Base-by-base conservation (phyloP, 2,113 vertebrate species). In the Oophaga pumilio region DNA sequence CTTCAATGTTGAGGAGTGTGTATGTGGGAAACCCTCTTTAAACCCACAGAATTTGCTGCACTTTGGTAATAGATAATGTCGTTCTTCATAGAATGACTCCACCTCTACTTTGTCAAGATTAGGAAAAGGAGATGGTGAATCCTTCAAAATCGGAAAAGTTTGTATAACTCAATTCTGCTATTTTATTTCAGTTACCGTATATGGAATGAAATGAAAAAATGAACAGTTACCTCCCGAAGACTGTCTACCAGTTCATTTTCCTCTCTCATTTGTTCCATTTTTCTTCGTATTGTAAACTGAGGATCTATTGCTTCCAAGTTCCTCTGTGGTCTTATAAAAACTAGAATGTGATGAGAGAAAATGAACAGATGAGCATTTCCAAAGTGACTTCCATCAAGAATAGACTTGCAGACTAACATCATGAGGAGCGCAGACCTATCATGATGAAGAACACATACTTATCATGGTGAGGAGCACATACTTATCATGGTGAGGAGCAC, bases 261-360 rank as follows among this genome's bases (percentile, higher is more conserved):
- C 90, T 96, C 95, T 93, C 95, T 93, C 93, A 96, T 94, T 92
- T 99, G 98, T 81, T 99, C 98, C 97, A 99, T 98, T 92, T 97
- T 99, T 79, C 98, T 94, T 82, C 96, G 95, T 90, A 98, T 97
- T 77, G 97, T 99, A 93, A 99, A 99, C 87, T 97, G 97, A 76
- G 97, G 97, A 87, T 98, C 97, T 91, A 96, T 93, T 0, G 96
- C 95, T 91, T 99, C 97, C 93, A 97, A 91, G 90, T 96, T 96
- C 93, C 96, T 97, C 90, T 96, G 96, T 79, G 96, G 97, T 86
- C 97, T 95, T 90, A 97, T 92, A 92, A 97, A 99, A 81, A 97
- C 97, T 98, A 83, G 3, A 89, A 91, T 78, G 90, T 88, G 28
- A 56, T 57, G 80, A 85, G 87, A 43, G 79, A 89, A 88, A 59